Percentiles rank a stretch among this genome's conserved stretches.
Evolutionary conservation across 2,797 vertebrate genomes (phyloP).

Genomic region (Etheostoma nigrum): DNA sequence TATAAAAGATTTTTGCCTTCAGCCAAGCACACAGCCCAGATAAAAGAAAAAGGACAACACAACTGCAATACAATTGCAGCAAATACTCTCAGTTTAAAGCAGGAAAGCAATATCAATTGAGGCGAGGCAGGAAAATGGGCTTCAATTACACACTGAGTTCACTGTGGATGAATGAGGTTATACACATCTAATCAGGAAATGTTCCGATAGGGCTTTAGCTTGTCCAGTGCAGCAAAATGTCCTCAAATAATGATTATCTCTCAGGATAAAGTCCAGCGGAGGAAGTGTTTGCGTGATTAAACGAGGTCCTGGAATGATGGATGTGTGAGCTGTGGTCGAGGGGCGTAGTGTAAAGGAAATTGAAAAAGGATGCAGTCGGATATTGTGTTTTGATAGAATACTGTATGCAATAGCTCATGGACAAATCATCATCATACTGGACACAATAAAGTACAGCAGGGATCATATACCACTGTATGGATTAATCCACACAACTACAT

Average conservation of each 20-base stretch:
- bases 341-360: constrained; percentile 53
- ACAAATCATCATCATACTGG: background rate
- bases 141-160: constrained; percentile 37
- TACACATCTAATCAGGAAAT: constrained; percentile 70
- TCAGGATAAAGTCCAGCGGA: constrained; percentile 56
- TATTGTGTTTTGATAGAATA: constrained; percentile 38
- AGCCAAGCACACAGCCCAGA: constrained; percentile 29
- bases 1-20: constrained; percentile 60
- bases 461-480: background rate
- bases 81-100: constrained; percentile 45
- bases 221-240: constrained; percentile 49
- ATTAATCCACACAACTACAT: background rate
- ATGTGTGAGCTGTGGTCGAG: constrained; percentile 36
- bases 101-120: constrained; percentile 58
- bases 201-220: constrained; percentile 52
- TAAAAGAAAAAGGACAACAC: constrained; percentile 9
- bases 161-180: constrained; percentile 58
- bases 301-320: constrained; percentile 52
- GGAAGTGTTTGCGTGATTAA: constrained; percentile 56
- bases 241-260: constrained; percentile 70
- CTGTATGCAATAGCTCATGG: constrained; percentile 21
- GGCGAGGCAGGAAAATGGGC: constrained; percentile 32
- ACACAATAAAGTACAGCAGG: background rate
- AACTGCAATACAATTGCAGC: constrained; percentile 37
- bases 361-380: constrained; percentile 43